Base-by-base conservation (phyloP, 2,888 invertebrate species). In the Globia sparganii region DNA sequence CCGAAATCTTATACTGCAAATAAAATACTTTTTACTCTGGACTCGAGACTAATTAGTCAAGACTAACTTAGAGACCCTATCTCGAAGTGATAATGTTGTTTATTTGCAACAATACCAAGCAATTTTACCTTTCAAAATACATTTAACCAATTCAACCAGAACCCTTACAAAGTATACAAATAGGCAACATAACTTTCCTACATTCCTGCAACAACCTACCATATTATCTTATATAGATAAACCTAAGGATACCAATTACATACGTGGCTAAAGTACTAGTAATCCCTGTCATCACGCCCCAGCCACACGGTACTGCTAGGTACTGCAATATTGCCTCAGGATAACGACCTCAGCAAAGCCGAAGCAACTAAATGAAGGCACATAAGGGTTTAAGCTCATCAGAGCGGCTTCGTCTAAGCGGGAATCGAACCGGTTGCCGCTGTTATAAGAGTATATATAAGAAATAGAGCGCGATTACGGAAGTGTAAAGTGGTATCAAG, bases 391-490 rank as follows among this genome's bases (percentile, higher is more conserved):
- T 80, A 80, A 71, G 74, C 83, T 81, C 79, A 84, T 85, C 82
- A 74, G 18, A 53, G 69, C 59, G 58, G 75, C 77, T 80, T 80
- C 72, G 59, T 53, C 43, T 75, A 58, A 83, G 82, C 78, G 53
- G 72, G 81, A 72, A 83, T 78, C 64, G 61, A 86, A 87, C 87
- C 87, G 78, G 87, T 87, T 87, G n/a, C 11, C 31, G 11, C 21
- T 4, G 25, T 37, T 59, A 46, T 65, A 28, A 43, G 49, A 37
- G 85, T 81, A 66, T 59, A n/a, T 2, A 46, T 13, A n/a, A 40
- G 43, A 15, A 65, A 25, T 59, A 78, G 72, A 84, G 77, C 78
- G 69, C 74, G 0, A 0, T 2, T 43, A 56, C 5, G 49, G 21
- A 43, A n/a, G 1, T 31, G n/a, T 31, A 9, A 40, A 59, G 28